These are phyloP conservation scores for Anhinga rufa DNA, from an alignment of 2,113 vertebrate genomes.

Conservation along the genomic window DNA sequence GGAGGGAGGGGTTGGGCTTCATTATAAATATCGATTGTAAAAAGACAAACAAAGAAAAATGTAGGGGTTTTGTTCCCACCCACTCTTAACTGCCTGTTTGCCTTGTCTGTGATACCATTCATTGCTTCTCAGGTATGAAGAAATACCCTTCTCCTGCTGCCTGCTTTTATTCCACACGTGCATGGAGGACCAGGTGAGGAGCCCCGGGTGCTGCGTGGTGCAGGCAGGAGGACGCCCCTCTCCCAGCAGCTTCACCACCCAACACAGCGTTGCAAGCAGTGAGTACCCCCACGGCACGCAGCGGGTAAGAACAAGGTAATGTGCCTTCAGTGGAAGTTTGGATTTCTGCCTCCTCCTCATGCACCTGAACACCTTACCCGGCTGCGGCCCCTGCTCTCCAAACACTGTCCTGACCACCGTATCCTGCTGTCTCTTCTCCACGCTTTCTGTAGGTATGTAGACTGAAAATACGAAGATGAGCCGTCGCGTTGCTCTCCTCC, in stretches of 20 bases:
- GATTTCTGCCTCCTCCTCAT: background rate
- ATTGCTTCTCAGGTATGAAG: background rate
- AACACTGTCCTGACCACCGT: background rate
- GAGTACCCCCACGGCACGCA: background rate
- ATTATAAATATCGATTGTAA: background rate
- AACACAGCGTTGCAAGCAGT: accelerated
- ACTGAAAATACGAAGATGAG: background rate
- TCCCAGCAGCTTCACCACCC: background rate
- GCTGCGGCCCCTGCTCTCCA: background rate
- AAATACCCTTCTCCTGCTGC: background rate
- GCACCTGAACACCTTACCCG: background rate
- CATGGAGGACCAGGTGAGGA: background rate
- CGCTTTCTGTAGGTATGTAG: background rate
- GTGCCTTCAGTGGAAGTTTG: background rate
- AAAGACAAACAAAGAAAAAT: background rate
- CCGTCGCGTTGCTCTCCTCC: background rate
- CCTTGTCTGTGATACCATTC: background rate
- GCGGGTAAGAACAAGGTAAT: background rate
- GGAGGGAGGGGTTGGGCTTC: background rate
- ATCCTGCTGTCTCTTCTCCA: background rate
- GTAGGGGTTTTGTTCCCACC: background rate
- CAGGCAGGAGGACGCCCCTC: background rate
- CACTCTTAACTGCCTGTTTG: background rate
- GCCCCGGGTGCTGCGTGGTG: background rate
- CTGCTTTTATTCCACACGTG: background rate